Evolutionary conservation across 1,140 invertebrate genomes (phyloP).

Genomic region (Matsumurasca onukii): DNA sequence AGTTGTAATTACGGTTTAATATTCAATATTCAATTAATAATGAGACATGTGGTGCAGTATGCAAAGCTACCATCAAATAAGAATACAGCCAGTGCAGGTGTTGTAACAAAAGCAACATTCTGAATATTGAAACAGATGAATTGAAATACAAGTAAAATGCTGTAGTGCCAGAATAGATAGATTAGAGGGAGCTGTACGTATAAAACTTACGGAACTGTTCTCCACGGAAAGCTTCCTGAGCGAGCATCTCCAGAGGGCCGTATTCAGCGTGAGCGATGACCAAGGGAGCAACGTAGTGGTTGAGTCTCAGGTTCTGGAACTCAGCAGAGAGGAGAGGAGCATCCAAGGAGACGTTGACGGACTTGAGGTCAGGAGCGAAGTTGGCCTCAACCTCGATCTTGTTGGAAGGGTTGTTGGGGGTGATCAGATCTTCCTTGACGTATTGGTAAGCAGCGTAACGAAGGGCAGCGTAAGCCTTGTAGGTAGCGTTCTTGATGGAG

Average conservation of each 20-base stretch:
- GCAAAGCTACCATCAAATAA: too few species aligned
- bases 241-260: conserved; percentile 45
- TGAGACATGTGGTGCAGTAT: too few species aligned
- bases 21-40: too few species aligned
- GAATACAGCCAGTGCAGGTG: too few species aligned
- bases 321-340: conserved; percentile 47
- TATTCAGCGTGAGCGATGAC: conserved; percentile 51
- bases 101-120: too few species aligned
- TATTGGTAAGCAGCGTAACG: conserved; percentile 35
- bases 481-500: conserved; percentile 40
- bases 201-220: conserved; percentile 22
- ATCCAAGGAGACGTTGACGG: conserved; percentile 49
- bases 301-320: conserved; percentile 49
- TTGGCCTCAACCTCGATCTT: conserved; percentile 52
- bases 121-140: too few species aligned
- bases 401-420: conserved; percentile 44
- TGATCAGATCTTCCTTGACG: conserved; percentile 39
- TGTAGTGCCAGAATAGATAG: too few species aligned
- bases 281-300: conserved; percentile 43
- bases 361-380: conserved; percentile 48
- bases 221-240: conserved; percentile 37
- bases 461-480: conserved; percentile 36
- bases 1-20: too few species aligned
- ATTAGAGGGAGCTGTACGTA: not conserved
- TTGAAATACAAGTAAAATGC: too few species aligned